Base-by-base conservation (phyloP, 35 echinoderm and acorn worm genomes). In the Apostichopus japonicus region DNA sequence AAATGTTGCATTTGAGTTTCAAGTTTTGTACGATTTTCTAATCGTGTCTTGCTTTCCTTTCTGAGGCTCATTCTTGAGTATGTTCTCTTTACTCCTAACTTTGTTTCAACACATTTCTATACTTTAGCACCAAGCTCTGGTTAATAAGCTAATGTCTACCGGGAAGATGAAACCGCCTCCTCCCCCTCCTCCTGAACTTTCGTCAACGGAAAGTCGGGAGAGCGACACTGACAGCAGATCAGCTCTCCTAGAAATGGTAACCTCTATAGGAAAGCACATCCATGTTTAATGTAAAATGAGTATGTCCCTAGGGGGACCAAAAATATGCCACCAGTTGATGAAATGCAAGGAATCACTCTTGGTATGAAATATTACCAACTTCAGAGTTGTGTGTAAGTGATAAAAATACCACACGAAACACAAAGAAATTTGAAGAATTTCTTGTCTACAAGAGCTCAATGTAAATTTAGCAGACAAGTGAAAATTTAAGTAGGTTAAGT, bases 101-200 rank as follows among this genome's bases (percentile, higher is more conserved):
- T 75, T 75, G 15, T 75, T 61, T 61, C 57, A 61, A 61, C 13
- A 10, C 71, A 75, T 19, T 75, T 19, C 17, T 19, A n/a, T 84
- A 8, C 56, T 84, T 84, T 84, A 84, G 81, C 81, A 84, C 55
- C 81, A 84, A 57, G 81, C 53, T 58, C 54, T 84, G 81, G 24
- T 84, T 21, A 84, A 22, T 57, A 84, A 84, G 56, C 51, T 84
- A 57, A 84, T 84, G 81, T 55, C 81, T 5, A 84, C 55, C 0
- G 81, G 81, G 13, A 84, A 84, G 81, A 84, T 84, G 81, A 84
- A 84, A 24, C 54, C 78, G 9, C 78, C 81, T 15, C 81, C 81
- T n/a, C 57, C 80, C 54, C 80, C 81, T n/a, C 57, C 81, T 7
- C 81, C 81, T 22, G 27, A 57, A 57, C 81, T 84, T 19, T 84